Evolutionary conservation across 2,888 invertebrate genomes (phyloP).

Genomic region (Agriopis marginaria): DNA sequence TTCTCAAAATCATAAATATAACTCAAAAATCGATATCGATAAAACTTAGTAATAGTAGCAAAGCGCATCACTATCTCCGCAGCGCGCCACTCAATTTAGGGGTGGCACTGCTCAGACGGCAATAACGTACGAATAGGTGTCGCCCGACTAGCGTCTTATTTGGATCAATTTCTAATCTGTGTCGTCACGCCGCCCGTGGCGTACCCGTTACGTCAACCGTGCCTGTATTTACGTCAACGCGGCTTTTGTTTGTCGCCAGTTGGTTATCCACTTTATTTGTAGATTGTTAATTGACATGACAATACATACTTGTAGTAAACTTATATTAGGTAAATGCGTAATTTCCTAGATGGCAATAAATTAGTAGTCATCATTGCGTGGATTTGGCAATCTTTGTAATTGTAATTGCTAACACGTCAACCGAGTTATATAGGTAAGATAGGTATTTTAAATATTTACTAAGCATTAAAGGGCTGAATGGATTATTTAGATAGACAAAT

Average conservation of each 20-base stretch:
- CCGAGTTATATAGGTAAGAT: too few species aligned
- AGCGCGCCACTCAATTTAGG: conserved; percentile 66
- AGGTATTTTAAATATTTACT: not conserved
- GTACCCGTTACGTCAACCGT: conserved; percentile 57
- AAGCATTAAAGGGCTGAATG: not conserved
- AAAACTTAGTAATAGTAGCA: conserved; percentile 24
- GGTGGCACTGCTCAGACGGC: conserved; percentile 74
- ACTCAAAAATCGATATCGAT: conserved; percentile 44
- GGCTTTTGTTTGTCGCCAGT: conserved; percentile 40
- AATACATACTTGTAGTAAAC: conserved; percentile 2
- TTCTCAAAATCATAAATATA: not conserved
- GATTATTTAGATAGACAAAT: conserved; percentile 25
- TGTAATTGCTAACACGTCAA: not conserved
- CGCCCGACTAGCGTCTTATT: conserved; percentile 61
- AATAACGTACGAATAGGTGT: conserved; percentile 73
- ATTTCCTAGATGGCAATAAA: not conserved
- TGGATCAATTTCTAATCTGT: conserved; percentile 76
- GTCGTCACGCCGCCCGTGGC: conserved; percentile 62
- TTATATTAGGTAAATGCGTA: not conserved
- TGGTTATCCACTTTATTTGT: conserved; percentile 22
- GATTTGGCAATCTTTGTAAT: not conserved
- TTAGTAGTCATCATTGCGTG: not conserved
- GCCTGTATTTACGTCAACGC: conserved; percentile 44
- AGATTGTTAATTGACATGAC: conserved; percentile 1
- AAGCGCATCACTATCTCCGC: conserved; percentile 57